Base-by-base conservation (phyloP, 2,888 invertebrate species). In the Zele albiditarsus region DNA sequence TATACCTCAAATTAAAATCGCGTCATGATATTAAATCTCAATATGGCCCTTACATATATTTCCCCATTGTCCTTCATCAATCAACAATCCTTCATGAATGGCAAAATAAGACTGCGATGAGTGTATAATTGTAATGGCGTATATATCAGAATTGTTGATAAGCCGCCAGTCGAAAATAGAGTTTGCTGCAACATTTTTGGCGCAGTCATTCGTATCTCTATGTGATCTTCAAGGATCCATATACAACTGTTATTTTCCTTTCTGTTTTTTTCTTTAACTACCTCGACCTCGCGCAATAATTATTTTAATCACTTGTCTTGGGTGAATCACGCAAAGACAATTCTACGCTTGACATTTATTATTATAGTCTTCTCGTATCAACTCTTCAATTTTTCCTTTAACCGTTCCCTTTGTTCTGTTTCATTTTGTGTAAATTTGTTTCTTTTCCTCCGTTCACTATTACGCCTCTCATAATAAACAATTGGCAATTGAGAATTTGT, bases 261-360 rank as follows among this genome's bases (percentile, higher is more conserved):
- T 53, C 20, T 20, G 8, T 23, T 20, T n/a, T 49, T 49, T 49
- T n/a, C 16, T 46, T n/a, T 46, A n/a, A 53, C 20, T 53, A 53
- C 33, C 58, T 69, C 58, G 58, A 58, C 38, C 69, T 69, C 57
- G 25, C 27, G 33, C 38, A 38, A 58, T 38, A 53, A 69, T 69
- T 69, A 69, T 69, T 69, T 60, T 33, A 76, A 77, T 79, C 62
- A 74, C 70, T 71, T 74, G 74, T 71, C 71, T 70, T 28, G 42
- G 8, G 58, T 25, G 46, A 57, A 69, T 69, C 69, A 58, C 69
- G 69, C 58, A 25, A 69, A 23, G 23, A 20, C 58, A 69, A 16
- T 31, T 12, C 6, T 28, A 27, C 31, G 25, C 23, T 38, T 25
- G 14, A 25, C 28, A 27, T 69, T 16, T 31, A 38, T 73, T 31